Base-by-base conservation (phyloP, 2,888 invertebrate species). In the Apamea crenata region DNA sequence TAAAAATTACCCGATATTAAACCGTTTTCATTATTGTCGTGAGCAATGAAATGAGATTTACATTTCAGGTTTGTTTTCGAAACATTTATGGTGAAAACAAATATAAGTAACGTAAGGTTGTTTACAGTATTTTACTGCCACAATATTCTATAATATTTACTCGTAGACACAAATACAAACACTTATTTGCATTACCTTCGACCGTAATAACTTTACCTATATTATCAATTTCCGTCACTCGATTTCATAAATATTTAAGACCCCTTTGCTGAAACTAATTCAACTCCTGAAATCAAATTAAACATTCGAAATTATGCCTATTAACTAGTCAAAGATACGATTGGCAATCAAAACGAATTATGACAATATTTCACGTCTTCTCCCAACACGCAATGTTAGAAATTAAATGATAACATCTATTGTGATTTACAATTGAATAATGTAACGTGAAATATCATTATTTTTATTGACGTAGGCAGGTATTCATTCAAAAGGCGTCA, bases 1-100 rank as follows among this genome's bases (percentile, higher is more conserved):
- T 90, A 90, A 90, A 91, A 91, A 91, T 86, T 75, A 85, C 77
- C 72, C 56, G 73, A 81, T 87, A 81, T 86, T 83, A 80, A 77
- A 81, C 77, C 67, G 79, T 82, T 87, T 81, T 80, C 84, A 84
- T 89, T 87, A 89, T 87, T 80, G 80, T 78, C 82, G 80, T 85
- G 79, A 83, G 76, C 79, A 75, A 77, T 80, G 63, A 84, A 85
- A 88, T 85, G 67, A 73, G 77, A 59, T 80, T 88, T 77, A 73
- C 63, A 71, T 87, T 82, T 63, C 68, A 12, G 67, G 5, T 71
- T 80, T 82, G 53, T 84, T 84, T 85, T 79, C 25, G 16, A 47
- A 78, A 81, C 59, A 66, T 84, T 80, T 74, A 78, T 82, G 66
- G 63, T 47, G 59, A 77, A 74, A 81, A 78, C 74, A 72, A 81